These are phyloP conservation scores for Amazona vittata DNA, from an alignment of 2,113 vertebrate species.

Conservation along the genomic window DNA sequence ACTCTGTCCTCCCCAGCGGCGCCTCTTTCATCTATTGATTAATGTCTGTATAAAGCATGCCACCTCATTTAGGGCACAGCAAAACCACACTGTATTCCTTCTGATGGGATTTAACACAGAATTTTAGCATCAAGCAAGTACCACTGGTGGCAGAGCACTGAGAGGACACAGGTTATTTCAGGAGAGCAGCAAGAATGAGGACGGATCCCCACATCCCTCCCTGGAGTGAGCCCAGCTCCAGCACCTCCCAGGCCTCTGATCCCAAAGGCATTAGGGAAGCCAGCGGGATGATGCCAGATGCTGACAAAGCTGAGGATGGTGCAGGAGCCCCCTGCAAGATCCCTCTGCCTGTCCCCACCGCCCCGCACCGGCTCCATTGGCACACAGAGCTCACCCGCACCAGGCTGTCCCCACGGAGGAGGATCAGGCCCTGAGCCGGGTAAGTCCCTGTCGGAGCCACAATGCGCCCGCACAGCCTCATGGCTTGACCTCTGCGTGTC, in stretches of 20 bases:
- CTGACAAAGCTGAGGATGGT: accelerated
- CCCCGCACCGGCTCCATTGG: neutral
- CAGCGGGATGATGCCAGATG: accelerated
- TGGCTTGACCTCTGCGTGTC: neutral
- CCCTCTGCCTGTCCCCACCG: neutral
- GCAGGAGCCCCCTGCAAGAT: neutral
- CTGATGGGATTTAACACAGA: slow-evolving; percentile 1
- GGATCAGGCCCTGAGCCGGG: neutral
- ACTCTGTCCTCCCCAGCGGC: neutral
- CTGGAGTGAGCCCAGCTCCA: accelerated
- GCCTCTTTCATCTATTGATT: neutral
- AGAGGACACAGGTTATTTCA: neutral
- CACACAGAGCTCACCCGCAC: accelerated
- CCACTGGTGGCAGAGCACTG: neutral
- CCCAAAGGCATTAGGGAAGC: too few species aligned
- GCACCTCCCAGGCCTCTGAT: accelerated
- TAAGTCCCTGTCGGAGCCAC: neutral
- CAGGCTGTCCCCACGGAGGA: accelerated
- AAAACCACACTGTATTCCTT: slow-evolving; percentile 6
- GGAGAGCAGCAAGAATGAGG: neutral
- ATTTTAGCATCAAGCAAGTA: neutral
- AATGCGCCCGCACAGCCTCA: accelerated
- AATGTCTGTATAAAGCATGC: neutral
- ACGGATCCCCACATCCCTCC: neutral
- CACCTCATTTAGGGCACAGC: neutral